These are phyloP conservation scores for Anoura caudifer DNA, from an alignment of 2,113 vertebrate genomes.

Conservation along the genomic window DNA sequence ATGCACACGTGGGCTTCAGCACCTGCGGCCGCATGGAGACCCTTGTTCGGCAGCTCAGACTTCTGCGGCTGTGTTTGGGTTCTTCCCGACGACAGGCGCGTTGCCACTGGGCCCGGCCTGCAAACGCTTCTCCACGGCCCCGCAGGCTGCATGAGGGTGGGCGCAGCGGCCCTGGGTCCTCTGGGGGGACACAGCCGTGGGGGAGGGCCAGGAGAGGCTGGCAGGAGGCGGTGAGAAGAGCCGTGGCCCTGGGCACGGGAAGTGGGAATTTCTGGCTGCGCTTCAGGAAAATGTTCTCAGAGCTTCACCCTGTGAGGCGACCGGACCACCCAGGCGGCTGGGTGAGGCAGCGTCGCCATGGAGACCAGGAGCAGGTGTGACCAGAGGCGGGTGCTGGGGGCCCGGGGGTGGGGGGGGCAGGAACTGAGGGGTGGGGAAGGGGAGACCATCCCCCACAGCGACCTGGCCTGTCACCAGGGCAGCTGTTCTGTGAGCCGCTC, in stretches of 20 bases:
- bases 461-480: not conserved
- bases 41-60: rapidly evolving
- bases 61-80: not conserved
- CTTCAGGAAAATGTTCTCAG: constrained; percentile 58
- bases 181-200: not conserved
- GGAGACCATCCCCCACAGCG: not conserved
- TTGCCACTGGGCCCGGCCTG: not conserved
- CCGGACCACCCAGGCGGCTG: constrained; percentile 53
- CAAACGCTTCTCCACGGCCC: not conserved
- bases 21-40: not conserved
- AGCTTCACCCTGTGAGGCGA: constrained; percentile 37
- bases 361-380: constrained; percentile 49
- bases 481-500: not conserved
- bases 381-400: not conserved
- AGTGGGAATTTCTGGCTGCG: constrained; percentile 53
- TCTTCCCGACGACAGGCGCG: not conserved
- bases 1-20: rapidly evolving
- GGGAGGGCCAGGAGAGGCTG: not conserved
- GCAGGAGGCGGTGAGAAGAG: not conserved
- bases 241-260: constrained; percentile 36
- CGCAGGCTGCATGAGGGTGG: too few relatives aligned
- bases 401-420: not conserved
- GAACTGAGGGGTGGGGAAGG: not conserved
- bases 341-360: constrained; percentile 17
- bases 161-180: not conserved